Percentiles rank a stretch among this genome's conserved stretches.
These are phyloP conservation scores for Hydrochoerus hydrochaeris DNA, from an alignment of 2,113 vertebrate species.

Conservation along the genomic window DNA sequence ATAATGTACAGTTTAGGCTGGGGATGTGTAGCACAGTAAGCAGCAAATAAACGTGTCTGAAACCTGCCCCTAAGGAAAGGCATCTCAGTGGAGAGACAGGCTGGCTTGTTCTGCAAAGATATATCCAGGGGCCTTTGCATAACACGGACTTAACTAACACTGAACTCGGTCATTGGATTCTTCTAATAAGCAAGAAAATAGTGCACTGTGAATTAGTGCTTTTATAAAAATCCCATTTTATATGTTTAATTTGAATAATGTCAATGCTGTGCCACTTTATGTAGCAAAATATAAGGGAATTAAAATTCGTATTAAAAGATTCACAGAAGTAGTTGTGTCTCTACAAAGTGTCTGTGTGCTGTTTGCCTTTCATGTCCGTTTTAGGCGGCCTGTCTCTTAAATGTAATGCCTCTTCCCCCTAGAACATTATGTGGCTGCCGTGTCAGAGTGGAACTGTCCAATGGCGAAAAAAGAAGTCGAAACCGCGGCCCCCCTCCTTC, in stretches of 20 bases:
- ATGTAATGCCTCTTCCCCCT: background rate
- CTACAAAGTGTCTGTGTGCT: background rate
- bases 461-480: slow-evolving; percentile 96
- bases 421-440: slow-evolving; percentile 96
- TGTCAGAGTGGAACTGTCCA: slow-evolving; percentile 96
- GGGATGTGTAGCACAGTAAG: background rate
- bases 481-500: slow-evolving; percentile 96
- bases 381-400: background rate
- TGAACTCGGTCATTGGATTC: background rate
- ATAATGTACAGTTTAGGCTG: too few species aligned
- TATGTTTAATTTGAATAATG: background rate
- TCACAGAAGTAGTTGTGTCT: background rate
- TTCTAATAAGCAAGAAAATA: background rate
- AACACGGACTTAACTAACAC: too few species aligned
- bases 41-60: background rate
- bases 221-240: background rate
- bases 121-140: background rate
- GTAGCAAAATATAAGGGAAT: background rate
- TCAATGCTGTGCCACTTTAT: background rate
- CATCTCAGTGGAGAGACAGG: background rate
- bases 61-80: background rate
- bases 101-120: background rate
- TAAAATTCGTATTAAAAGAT: background rate
- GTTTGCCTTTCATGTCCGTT: background rate
- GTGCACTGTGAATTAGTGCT: background rate